Evolutionary conservation across 2,888 invertebrate genomes (phyloP), one percentile per base, ranked within the genome.

Genomic region (Hipparchia semele): DNA sequence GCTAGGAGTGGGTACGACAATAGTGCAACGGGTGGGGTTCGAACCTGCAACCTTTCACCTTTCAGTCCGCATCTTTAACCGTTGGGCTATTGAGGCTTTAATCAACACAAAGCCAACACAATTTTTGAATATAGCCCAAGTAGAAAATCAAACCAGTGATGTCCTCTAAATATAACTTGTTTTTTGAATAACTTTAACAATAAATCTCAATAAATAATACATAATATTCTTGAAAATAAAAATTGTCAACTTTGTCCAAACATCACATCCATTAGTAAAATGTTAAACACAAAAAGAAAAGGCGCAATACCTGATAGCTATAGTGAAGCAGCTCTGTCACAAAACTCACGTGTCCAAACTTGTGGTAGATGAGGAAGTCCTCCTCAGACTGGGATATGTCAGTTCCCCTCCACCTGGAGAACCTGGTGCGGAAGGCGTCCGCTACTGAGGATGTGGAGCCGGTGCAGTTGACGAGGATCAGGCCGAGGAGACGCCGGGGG

Each of bases 261-360:
- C 66, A 70, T 59, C 53, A 12, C 53, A 12, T 53, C 33, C 64
- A 46, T 45, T 67, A 71, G 60, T 56, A 53, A 33, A 71, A 13
- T 8, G 39, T 68, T 87, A 87, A 83, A 80, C 80, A 82, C 77
- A 83, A 84, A 84, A 82, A 82, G 79, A 79, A 86, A 81, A 80
- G 80, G 83, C 77, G 33, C 23, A 84, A 81, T 92, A 92, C 92
- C 92, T 92, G 85, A 79, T 92, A 92, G 84, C 80, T 78, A 82
- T 81, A 90, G 83, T 81, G 84, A 81, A 87, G 82, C 77, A 80
- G 83, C 80, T 87, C 87, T 78, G 77, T 81, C 79, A 77, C 79
- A 79, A 82, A 86, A 96, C 97, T 96, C 95, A 98, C 98, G 91
- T 97, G 96, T 88, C 98, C 98, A 90, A 98, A 98, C 94, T 98